Evolutionary conservation across 2,797 vertebrate genomes (phyloP).

Genomic region (Sebastolobus altivelis): DNA sequence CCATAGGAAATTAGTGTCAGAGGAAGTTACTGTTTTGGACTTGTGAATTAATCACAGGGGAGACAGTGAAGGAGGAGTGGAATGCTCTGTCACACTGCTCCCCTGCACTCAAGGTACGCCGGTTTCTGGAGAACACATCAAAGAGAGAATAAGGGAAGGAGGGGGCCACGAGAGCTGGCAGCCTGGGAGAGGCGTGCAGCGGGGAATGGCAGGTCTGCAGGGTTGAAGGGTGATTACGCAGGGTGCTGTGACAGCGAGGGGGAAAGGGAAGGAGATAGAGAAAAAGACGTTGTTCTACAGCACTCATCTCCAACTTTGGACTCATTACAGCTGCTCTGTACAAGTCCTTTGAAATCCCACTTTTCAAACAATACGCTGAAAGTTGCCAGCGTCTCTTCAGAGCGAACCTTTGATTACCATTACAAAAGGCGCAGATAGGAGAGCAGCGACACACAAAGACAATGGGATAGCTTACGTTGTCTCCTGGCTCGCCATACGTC

Average conservation of each 20-base stretch:
- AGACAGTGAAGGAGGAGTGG: constrained; percentile 74
- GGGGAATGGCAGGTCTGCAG: constrained; percentile 70
- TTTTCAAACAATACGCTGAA: constrained; percentile 65
- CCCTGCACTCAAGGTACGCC: constrained; percentile 45
- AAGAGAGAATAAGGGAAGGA: constrained; percentile 53
- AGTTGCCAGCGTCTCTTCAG: constrained; percentile 54
- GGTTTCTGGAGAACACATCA: constrained; percentile 76
- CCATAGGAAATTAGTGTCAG: constrained; percentile 86
- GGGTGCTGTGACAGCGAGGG: constrained; percentile 59
- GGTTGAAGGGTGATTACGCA: constrained; percentile 78
- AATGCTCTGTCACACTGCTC: constrained; percentile 60
- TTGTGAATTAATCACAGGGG: constrained; percentile 84
- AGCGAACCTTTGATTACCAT: constrained; percentile 65
- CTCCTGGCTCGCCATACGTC: constrained; percentile 24
- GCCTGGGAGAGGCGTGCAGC: constrained; percentile 55
- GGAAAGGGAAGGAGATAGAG: constrained; percentile 41
- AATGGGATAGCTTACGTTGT: constrained; percentile 32
- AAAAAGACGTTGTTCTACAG: constrained; percentile 52
- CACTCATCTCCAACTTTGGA: constrained; percentile 63
- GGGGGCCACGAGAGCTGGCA: constrained; percentile 52
- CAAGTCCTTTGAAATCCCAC: constrained; percentile 63
- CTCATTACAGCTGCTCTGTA: constrained; percentile 65
- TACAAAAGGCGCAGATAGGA: constrained; percentile 59
- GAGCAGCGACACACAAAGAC: constrained; percentile 40
- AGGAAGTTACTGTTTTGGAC: constrained; percentile 87